phyloP scores from a whole-genome alignment of 1,140 invertebrate species.

The Vanessa tameamea region DNA sequence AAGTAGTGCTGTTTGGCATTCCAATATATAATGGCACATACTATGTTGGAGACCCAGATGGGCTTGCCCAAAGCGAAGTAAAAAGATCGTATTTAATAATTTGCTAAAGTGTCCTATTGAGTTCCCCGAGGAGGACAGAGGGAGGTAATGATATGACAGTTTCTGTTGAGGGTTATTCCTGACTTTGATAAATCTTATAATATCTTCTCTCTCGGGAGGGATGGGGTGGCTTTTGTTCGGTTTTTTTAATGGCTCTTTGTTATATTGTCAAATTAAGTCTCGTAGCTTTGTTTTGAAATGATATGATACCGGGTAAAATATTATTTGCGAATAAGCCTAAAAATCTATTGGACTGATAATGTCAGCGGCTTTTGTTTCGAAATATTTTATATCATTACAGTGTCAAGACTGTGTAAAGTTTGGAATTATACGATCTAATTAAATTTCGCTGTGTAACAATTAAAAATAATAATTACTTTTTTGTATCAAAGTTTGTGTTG shows the following conservation, averaged over 20 bases:
- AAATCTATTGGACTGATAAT: neutral
- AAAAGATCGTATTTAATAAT: no score
- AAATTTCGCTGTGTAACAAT: no score
- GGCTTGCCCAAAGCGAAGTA: no score
- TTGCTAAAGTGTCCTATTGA: neutral
- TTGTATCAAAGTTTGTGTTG: no score
- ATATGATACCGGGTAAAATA: neutral
- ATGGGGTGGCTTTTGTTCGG: slow-evolving; percentile 14
- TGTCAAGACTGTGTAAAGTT: no score
- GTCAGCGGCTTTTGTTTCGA: no score
- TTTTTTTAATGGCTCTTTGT: slow-evolving; percentile 27
- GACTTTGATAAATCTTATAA: slow-evolving; percentile 50
- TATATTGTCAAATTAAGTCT: slow-evolving; percentile 22
- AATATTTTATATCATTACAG: no score
- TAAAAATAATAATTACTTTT: no score
- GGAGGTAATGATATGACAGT: slow-evolving; percentile 36
- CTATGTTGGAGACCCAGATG: no score
- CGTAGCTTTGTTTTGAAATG: neutral
- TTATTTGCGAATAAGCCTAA: neutral
- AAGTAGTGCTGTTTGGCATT: no score
- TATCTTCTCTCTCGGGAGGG: slow-evolving; percentile 30
- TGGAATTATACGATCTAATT: no score
- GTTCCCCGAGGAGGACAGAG: neutral
- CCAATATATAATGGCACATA: no score
- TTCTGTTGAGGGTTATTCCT: slow-evolving; percentile 30